Evolutionary conservation across 1,140 invertebrate species (phyloP), one percentile per base, ranked within the genome.

Genomic region (Drosophila mauritiana): DNA sequence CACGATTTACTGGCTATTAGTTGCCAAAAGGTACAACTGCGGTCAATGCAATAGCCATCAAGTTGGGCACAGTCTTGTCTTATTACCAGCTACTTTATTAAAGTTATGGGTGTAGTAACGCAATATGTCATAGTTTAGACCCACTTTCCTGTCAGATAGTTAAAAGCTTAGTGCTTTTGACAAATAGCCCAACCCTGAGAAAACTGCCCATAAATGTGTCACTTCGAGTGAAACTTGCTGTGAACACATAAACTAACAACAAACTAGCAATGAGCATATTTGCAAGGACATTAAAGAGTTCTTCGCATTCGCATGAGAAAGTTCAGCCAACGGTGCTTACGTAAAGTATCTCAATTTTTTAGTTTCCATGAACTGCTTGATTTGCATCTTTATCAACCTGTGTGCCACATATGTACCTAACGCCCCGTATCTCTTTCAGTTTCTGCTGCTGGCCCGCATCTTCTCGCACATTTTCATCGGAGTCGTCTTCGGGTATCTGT

Each of bases 401-500:
- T 45, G 1, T 17, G 17, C n/a, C 27, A 40, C 59, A 1, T 72
- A 72, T 42, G 20, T 53, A 15, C 20, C 20, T 22, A 17, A 37
- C 43, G 7, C 12, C 39, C 59, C 8, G 17, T 40, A 46, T 65
- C 46, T 59, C 55, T 94, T 94, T 52, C 93, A 96, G 93, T 94
- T 94, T 43, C 92, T 95, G n/a, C 93, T 96, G 73, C 91, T 96
- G 77, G 94, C 97, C 65, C 94, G 98, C 37, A 90, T 98, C 7
- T 90, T 96, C 4, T 96, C 96, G 3, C 97, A 98, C 86, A 92
- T 98, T 11, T 82, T 95, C 4, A 97, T 98, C 48, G 97, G 96
- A 10, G 92, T 98, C 0, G 93, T 98, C 49, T 98, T 99, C 91
- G 97, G 98, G 1, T 96, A 98, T 78, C 93, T 98, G 0, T 99